Base-by-base conservation (phyloP, 2,113 vertebrate species). In the Tachysurus fulvidraco region DNA sequence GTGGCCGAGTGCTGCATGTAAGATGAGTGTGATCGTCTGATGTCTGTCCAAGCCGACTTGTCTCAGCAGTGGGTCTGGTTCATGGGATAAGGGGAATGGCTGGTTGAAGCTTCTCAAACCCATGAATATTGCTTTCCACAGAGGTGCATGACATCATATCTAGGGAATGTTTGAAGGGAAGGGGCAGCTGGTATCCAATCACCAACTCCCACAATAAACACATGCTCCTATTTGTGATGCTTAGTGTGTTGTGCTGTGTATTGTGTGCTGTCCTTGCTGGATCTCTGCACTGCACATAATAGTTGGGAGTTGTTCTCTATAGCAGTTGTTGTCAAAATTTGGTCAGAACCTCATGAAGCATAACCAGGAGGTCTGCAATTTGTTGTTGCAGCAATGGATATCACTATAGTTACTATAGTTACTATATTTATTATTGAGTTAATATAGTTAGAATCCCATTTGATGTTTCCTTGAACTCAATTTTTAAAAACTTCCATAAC, bases 11-110 rank as follows among this genome's bases (percentile, higher is more conserved):
- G 59, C 28, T 77, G 78, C 79, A 67, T 87, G 80, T 62, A 54
- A 85, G 74, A 79, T 57, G 54, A 85, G 86, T 64, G 74, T 65
- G 79, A 77, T 77, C 50, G 59, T 89, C 78, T 83, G 89, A 86
- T 88, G 80, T 86, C 81, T 80, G 30, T 89, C 80, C 80, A 76
- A 79, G 84, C 59, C 21, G 55, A 77, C 65, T 83, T 25, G 54
- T 81, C 83, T 83, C 80, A 88, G 74, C 52, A 74, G 84, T 77
- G 83, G 86, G 74, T 86, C 81, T 81, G 74, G 81, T 64, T 74
- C 67, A 59, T 69, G 78, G 64, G 60, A 69, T 65, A 67, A 84
- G 67, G 64, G 81, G 46, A 87, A 57, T 50, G 62, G 82, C 65
- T 84, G 71, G 41, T 83, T 55, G 77, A 77, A 65, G 81, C 64